Percentiles rank a stretch among this genome's conserved stretches.
These are phyloP conservation scores for Enhydra lutris DNA, from an alignment of 2,113 vertebrate species.

Conservation along the genomic window DNA sequence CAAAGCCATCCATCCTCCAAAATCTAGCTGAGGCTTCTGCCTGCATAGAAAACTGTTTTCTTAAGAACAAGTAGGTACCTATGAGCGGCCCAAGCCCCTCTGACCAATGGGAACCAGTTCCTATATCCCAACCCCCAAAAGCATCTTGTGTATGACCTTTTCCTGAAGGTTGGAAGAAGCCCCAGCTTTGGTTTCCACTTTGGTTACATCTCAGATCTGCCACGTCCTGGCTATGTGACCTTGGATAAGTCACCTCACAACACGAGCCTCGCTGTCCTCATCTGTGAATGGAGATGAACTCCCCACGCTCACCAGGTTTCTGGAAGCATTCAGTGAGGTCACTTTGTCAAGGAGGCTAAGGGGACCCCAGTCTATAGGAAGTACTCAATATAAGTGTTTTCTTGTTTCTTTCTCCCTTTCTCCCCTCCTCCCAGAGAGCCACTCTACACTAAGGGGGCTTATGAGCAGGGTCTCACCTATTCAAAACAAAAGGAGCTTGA, in stretches of 20 bases:
- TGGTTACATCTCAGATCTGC: background rate
- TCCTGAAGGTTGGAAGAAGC: background rate
- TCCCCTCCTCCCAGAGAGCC: background rate
- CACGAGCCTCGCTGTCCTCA: background rate
- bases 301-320: background rate
- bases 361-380: background rate
- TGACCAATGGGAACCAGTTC: background rate
- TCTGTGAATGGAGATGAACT: background rate
- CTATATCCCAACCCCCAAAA: background rate
- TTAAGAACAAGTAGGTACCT: background rate
- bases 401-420: background rate
- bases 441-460: background rate
- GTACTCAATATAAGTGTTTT: background rate
- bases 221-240: background rate
- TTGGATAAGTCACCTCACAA: background rate
- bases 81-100: background rate
- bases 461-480: background rate
- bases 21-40: background rate
- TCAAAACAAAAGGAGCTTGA: background rate
- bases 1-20: background rate
- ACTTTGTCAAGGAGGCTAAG: background rate
- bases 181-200: background rate
- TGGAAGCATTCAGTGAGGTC: background rate
- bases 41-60: background rate
- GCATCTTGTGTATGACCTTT: background rate